Percentiles rank a stretch among this genome's conserved stretches.
Evolutionary conservation across 2,113 vertebrate species (phyloP).

Genomic region (Alouatta palliata): DNA sequence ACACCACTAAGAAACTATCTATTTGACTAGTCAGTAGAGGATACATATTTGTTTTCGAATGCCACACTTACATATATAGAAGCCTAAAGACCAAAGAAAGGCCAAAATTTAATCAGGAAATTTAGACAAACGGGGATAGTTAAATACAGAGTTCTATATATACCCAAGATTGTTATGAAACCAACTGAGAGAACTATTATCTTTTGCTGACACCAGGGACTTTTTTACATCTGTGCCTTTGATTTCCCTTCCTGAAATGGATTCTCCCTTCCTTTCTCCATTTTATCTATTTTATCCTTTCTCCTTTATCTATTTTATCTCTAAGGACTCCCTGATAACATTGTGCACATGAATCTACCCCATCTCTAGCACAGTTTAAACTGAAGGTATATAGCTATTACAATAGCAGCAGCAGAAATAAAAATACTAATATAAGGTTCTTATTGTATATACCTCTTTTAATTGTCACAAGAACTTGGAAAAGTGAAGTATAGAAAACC

Average conservation of each 20-base stretch:
- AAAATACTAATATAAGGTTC: background rate
- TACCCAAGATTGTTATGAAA: background rate
- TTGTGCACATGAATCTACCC: background rate
- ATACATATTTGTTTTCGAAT: background rate
- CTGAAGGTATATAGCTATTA: background rate
- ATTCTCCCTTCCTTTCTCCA: background rate
- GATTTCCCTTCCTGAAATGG: background rate
- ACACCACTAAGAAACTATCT: background rate
- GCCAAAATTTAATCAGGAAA: background rate
- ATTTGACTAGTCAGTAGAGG: background rate
- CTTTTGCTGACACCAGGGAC: background rate
- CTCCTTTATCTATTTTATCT: background rate
- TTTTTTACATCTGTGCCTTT: background rate
- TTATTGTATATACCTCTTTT: no score
- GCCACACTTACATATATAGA: background rate
- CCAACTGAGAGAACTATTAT: slow-evolving; percentile 2
- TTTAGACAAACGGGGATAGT: background rate
- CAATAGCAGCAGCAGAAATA: background rate
- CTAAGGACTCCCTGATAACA: background rate
- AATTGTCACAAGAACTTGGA: background rate
- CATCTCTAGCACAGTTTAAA: background rate
- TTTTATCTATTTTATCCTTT: background rate
- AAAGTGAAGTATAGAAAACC: slow-evolving; percentile 34
- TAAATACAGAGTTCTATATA: background rate
- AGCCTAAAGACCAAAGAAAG: background rate